These are phyloP conservation scores for Steinernema carpocapsae DNA, from an alignment of 2,888 invertebrate genomes.

Conservation along the genomic window DNA sequence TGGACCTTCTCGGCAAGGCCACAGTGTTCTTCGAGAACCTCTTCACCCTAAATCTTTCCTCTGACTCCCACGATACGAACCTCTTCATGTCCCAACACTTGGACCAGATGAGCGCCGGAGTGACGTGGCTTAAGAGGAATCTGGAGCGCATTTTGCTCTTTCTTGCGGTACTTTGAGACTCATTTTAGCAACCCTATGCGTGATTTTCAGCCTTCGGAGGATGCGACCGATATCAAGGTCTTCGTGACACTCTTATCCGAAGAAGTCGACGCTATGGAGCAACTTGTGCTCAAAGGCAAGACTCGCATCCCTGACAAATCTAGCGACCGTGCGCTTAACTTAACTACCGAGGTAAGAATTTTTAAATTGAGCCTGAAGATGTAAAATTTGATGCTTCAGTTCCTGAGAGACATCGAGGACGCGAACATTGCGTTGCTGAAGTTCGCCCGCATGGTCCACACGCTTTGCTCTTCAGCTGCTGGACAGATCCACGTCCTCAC, in stretches of 20 bases:
- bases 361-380: no score
- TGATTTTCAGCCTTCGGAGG: slow-evolving; percentile 21
- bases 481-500: slow-evolving; percentile 15
- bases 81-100: slow-evolving; percentile 45
- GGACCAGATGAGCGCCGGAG: slow-evolving; percentile 47
- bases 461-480: not conserved
- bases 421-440: not conserved
- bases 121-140: slow-evolving; percentile 56
- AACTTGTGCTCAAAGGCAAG: not conserved
- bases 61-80: slow-evolving; percentile 56
- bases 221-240: not conserved
- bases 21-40: slow-evolving; percentile 56
- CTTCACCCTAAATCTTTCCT: slow-evolving; percentile 58
- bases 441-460: slow-evolving; percentile 11
- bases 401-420: not conserved
- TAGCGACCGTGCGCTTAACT: no score
- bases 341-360: no score
- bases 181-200: no score
- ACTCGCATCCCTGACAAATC: not conserved
- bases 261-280: not conserved
- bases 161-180: no score
- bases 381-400: not conserved
- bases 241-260: not conserved
- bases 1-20: slow-evolving; percentile 84
- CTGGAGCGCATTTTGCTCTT: slow-evolving; percentile 25